phyloP scores from a whole-genome alignment of 2,888 invertebrate species.

The Mechanitis messenoides region DNA sequence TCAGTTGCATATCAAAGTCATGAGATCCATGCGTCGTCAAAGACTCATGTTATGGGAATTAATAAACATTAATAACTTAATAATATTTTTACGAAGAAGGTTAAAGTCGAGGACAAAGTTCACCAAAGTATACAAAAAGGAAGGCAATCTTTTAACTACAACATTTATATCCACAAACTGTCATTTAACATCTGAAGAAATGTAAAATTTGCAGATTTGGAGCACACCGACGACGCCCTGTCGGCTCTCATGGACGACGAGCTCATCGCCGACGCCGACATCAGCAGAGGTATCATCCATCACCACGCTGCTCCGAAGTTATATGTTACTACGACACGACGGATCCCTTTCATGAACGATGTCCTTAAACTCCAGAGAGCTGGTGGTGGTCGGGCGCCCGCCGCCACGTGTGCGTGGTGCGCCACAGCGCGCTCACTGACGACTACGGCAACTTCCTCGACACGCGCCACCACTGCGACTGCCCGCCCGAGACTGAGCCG shows the following conservation, averaged over 20 bases:
- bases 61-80: too few species aligned
- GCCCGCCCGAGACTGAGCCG: slow-evolving; percentile 31
- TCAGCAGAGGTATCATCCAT: slow-evolving; percentile 50
- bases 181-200: not conserved
- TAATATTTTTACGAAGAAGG: too few species aligned
- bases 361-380: slow-evolving; percentile 41
- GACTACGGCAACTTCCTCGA: slow-evolving; percentile 75
- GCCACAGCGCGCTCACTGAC: slow-evolving; percentile 69
- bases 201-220: slow-evolving; percentile 43
- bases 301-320: too few species aligned
- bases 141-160: not conserved
- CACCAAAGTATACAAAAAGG: not conserved
- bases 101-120: too few species aligned
- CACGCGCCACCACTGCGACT: slow-evolving; percentile 66
- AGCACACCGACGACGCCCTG: slow-evolving; percentile 61
- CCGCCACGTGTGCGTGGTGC: slow-evolving; percentile 62
- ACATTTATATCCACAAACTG: not conserved
- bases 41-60: too few species aligned
- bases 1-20: too few species aligned
- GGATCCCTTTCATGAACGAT: too few species aligned
- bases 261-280: slow-evolving; percentile 61
- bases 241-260: slow-evolving; percentile 70
- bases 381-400: slow-evolving; percentile 57
- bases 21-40: too few species aligned
- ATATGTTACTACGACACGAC: too few species aligned